These are phyloP conservation scores for Helogale parvula DNA, from an alignment of 2,113 vertebrate genomes.

Conservation along the genomic window DNA sequence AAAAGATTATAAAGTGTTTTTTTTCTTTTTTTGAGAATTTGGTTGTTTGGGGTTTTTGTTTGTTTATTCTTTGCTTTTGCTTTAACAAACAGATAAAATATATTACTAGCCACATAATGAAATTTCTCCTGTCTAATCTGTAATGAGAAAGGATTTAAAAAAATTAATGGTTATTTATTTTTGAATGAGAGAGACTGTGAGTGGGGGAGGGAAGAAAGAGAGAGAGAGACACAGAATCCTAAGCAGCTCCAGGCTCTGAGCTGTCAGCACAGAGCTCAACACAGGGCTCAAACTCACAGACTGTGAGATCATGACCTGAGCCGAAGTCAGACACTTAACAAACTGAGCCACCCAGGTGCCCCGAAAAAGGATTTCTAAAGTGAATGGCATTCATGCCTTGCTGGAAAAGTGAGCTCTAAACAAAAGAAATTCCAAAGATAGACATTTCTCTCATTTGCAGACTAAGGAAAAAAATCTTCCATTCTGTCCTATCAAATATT, in stretches of 20 bases:
- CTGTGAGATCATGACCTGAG: too few relatives aligned
- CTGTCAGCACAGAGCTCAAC: too few relatives aligned
- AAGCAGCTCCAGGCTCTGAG: too few relatives aligned
- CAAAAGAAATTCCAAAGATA: slow-evolving; percentile 10
- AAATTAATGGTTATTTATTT: background rate
- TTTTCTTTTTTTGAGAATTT: background rate
- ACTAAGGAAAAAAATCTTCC: background rate
- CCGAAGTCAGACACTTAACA: too few relatives aligned
- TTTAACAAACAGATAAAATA: background rate
- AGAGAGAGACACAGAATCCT: too few relatives aligned
- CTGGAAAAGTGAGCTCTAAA: background rate
- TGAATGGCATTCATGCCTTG: background rate
- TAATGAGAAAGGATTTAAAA: background rate
- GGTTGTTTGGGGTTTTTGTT: background rate
- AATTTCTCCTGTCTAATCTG: background rate
- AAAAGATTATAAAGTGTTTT: background rate
- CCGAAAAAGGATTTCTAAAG: background rate
- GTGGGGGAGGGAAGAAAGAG: too few relatives aligned
- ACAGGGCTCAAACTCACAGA: too few relatives aligned
- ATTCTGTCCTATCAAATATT: background rate
- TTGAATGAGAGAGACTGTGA: too few relatives aligned
- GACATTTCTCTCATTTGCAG: background rate
- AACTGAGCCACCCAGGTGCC: too few relatives aligned
- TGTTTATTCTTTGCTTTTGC: background rate
- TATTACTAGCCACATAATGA: background rate